phyloP scores from a whole-genome alignment of 1,140 invertebrate species.

The Drosophila mojavensis region DNA sequence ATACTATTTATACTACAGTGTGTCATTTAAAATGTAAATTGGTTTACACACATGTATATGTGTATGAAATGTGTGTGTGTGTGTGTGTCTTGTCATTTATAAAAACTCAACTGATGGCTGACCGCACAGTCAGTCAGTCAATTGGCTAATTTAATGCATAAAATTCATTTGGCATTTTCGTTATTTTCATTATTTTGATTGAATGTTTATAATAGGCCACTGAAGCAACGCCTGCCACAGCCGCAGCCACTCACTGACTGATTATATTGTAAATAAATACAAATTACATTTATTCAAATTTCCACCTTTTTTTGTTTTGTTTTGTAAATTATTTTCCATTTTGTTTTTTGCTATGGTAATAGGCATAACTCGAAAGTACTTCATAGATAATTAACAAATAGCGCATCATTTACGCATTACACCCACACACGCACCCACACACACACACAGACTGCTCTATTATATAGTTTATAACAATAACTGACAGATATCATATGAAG shows the following conservation, averaged over 20 bases:
- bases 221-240: neutral
- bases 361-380: constrained; percentile 67
- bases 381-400: constrained; percentile 79
- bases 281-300: constrained; percentile 52
- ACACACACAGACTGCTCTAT: constrained; percentile 17
- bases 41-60: neutral
- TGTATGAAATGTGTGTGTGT: no score
- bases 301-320: no score
- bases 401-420: constrained; percentile 63
- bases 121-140: constrained; percentile 33
- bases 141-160: constrained; percentile 38
- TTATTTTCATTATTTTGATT: constrained; percentile 69
- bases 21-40: constrained; percentile 23
- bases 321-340: constrained; percentile 2
- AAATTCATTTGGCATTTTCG: constrained; percentile 48
- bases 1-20: constrained; percentile 13
- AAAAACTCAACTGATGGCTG: constrained; percentile 7
- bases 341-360: constrained; percentile 37
- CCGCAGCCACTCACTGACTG: constrained; percentile 31
- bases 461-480: constrained; percentile 18
- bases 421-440: constrained; percentile 36
- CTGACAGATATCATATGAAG: constrained; percentile 14
- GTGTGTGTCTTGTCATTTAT: constrained; percentile 7
- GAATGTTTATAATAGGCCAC: constrained; percentile 51
- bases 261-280: constrained; percentile 61